Percentiles rank a stretch among this genome's conserved stretches.
phyloP scores from a whole-genome alignment of 1,140 invertebrate genomes.

The Drosophila pandora region DNA sequence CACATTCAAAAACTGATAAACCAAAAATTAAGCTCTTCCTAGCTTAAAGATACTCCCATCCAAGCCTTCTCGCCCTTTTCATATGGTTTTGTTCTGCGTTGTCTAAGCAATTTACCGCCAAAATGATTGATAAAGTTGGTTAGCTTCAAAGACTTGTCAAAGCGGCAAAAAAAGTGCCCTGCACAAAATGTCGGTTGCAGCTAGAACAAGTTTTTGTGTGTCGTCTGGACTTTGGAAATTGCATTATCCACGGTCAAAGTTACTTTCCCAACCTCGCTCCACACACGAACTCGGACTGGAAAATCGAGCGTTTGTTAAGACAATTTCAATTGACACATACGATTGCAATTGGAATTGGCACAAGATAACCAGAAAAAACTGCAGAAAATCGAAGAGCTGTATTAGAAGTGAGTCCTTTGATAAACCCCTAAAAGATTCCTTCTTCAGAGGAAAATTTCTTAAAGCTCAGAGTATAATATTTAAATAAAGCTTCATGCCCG shows the following conservation, averaged over 20 bases:
- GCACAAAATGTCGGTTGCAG: constrained; percentile 39
- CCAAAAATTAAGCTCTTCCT: background rate
- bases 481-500: constrained; percentile 64
- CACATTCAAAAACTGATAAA: constrained; percentile 6
- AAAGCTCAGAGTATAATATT: constrained; percentile 55
- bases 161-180: constrained; percentile 39
- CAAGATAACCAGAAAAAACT: constrained; percentile 3
- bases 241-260: constrained; percentile 60
- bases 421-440: constrained; percentile 17
- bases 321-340: constrained; percentile 75
- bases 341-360: constrained; percentile 62
- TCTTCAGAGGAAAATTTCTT: constrained; percentile 22
- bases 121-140: constrained; percentile 83
- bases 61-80: background rate
- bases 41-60: background rate
- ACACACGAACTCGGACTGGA: constrained; percentile 8
- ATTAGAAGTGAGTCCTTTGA: constrained; percentile 37
- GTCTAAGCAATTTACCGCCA: constrained; percentile 82
- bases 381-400: constrained; percentile 15
- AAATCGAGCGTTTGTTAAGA: constrained; percentile 55
- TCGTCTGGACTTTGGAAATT: constrained; percentile 38
- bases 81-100: constrained; percentile 62
- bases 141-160: constrained; percentile 39
- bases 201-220: constrained; percentile 41
- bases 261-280: constrained; percentile 13